Evolutionary conservation across 2,113 vertebrate species (phyloP).

Genomic region (Tichodroma muraria): DNA sequence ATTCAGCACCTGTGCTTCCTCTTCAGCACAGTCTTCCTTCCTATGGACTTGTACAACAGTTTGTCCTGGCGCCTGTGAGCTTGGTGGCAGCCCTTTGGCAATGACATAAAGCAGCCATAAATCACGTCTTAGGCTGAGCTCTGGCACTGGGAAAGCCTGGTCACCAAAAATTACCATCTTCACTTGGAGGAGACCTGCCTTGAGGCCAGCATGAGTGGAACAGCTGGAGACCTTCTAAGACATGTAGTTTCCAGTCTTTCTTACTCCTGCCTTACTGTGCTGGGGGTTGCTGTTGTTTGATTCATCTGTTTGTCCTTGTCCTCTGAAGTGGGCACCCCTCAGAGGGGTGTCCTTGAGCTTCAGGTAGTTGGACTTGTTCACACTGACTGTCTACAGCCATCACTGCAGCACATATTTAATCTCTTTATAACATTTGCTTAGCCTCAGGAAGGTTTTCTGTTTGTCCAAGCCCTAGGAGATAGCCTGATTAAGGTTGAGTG

Average conservation of each 20-base stretch:
- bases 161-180: neutral
- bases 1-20: neutral
- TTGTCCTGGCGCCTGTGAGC: neutral
- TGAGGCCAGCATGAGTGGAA: neutral
- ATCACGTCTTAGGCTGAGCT: neutral
- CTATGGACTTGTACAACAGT: neutral
- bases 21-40: neutral
- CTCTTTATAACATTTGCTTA: neutral
- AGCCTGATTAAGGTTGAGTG: neutral
- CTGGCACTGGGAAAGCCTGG: neutral
- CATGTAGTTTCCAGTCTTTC: neutral
- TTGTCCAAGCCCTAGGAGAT: neutral
- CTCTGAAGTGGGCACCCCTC: neutral
- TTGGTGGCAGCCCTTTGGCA: neutral
- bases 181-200: neutral
- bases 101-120: neutral
- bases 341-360: neutral
- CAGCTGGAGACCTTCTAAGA: neutral
- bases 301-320: neutral
- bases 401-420: neutral
- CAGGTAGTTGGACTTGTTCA: neutral
- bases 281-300: fast-evolving
- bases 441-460: neutral
- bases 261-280: neutral
- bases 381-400: neutral